Conservation (phyloP, 1,140 invertebrate genomes). For the Colletes latitarsis region DNA sequence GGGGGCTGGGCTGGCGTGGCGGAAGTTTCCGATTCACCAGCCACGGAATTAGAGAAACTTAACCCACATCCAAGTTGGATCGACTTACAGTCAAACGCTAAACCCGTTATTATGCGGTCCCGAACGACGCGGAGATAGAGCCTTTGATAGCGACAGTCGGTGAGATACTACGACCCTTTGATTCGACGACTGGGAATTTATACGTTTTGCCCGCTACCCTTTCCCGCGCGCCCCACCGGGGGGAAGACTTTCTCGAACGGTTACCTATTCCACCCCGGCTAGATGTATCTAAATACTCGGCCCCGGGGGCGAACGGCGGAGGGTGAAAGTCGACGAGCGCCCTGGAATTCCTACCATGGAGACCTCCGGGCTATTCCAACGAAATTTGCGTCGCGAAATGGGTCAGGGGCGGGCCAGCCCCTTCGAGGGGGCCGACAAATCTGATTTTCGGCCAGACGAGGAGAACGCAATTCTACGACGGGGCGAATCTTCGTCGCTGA, state of each 20-base stretch:
- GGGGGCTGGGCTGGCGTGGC: neutral
- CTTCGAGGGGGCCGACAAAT: conserved; percentile 54
- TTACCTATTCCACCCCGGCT: conserved; percentile 12
- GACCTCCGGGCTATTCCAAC: conserved; percentile 61
- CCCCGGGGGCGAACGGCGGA: conserved; percentile 55
- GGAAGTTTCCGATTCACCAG: conserved; percentile 23
- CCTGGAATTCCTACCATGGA: conserved; percentile 65
- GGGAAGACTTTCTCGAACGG: conserved; percentile 1
- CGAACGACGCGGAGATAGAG: conserved; percentile 10
- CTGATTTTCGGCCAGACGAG: conserved; percentile 52
- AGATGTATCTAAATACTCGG: conserved; percentile 67
- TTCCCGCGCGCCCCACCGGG: neutral
- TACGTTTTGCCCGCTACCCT: neutral
- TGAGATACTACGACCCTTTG: neutral
- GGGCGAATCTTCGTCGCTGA: conserved; percentile 35
- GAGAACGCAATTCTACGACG: conserved; percentile 36
- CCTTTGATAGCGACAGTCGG: conserved; percentile 13
- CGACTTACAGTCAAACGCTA: conserved; percentile 2
- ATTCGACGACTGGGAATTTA: conserved; percentile 20
- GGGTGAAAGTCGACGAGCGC: conserved; percentile 50
- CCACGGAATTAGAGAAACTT: conserved; percentile 20
- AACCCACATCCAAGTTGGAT: conserved; percentile 5
- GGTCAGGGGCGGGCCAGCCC: conserved; percentile 59
- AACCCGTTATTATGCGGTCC: conserved; percentile 25
- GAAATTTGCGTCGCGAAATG: conserved; percentile 67